A percentile compares a stretch with the other conserved stretches of the same genome.
Conservation (phyloP, 2,113 vertebrate genomes). For the Perognathus longimembris region DNA sequence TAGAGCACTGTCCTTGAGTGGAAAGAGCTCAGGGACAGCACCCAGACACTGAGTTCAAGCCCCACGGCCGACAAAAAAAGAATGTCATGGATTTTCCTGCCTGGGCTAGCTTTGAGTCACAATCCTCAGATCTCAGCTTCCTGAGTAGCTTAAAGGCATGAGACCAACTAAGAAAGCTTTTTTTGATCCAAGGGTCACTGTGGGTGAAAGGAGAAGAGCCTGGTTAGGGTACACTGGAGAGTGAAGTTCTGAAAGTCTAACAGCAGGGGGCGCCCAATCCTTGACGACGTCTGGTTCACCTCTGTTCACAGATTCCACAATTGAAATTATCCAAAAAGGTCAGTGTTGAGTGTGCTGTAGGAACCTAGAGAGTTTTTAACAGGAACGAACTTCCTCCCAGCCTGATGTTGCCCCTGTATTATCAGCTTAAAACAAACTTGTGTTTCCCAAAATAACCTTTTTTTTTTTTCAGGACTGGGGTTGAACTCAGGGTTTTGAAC, state of each 20-base stretch:
- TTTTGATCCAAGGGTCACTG: background rate
- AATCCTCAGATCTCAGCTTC: no score
- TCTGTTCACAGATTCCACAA: background rate
- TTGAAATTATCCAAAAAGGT: background rate
- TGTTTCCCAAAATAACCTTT: no score
- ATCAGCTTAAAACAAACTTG: background rate
- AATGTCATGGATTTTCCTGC: no score
- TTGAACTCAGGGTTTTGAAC: no score
- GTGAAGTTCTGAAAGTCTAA: background rate
- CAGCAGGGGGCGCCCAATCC: constrained; percentile 77
- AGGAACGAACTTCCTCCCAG: background rate
- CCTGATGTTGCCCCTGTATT: constrained; percentile 23
- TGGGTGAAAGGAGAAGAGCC: constrained; percentile 29
- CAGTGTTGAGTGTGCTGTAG: background rate
- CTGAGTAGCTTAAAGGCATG: no score
- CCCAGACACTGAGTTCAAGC: no score
- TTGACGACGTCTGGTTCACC: constrained; percentile 31
- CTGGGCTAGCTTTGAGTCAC: no score
- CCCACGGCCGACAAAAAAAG: no score
- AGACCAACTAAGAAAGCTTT: background rate
- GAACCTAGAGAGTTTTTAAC: background rate
- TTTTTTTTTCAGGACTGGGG: no score
- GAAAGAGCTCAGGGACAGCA: no score
- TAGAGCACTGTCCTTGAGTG: no score
- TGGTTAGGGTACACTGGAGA: background rate